Evolutionary conservation across 2,113 vertebrate genomes (phyloP), one percentile per base, ranked within the genome.

Genomic region (Tragelaphus strepsiceros): DNA sequence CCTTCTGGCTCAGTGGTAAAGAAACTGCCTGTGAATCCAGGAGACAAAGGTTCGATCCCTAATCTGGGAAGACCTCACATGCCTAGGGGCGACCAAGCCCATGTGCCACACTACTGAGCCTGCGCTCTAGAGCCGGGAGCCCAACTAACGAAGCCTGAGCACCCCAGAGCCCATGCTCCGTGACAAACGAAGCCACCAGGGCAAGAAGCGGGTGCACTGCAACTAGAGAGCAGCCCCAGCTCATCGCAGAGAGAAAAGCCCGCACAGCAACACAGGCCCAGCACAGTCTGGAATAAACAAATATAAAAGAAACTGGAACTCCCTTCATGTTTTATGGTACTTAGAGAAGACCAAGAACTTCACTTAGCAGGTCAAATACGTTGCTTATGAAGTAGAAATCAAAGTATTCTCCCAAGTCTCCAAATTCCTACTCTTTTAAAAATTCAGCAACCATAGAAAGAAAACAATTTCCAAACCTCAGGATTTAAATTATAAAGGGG

Each of bases 391-490:
- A 93, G 35, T 6, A 96, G 61, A 98, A 97, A 88, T 94, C 74
- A 81, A 98, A 91, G 86, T 30, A 83, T 93, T 61, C 82, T 64
- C 35, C 22, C 19, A 97, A 84, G 88, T 71, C 39, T 92, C 84
- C 87, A 84, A 74, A 96, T 85, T 95, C 74, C 62, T 86, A 91
- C 61, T 94, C 61, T 97, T 90, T 91, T 78, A 94, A 91, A 97
- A 94, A 35, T 89, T 91, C 95, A 96, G 96, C 83, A 78, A 90
- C 80, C 71, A 88, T 93, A 88, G 80, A 97, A 97, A 97, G 89
- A 88, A 81, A 93, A 95, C 67, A 91, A 95, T 54, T 95, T 87
- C 71, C 39, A 89, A 96, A 90, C 39, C 92, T 95, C 67, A 49
- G 74, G 24, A 92, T 80, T 92, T 93, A 96, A 89, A 93, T 96